Evolutionary conservation across 2,888 invertebrate species (phyloP).

Genomic region (Lasioglossum calceatum): DNA sequence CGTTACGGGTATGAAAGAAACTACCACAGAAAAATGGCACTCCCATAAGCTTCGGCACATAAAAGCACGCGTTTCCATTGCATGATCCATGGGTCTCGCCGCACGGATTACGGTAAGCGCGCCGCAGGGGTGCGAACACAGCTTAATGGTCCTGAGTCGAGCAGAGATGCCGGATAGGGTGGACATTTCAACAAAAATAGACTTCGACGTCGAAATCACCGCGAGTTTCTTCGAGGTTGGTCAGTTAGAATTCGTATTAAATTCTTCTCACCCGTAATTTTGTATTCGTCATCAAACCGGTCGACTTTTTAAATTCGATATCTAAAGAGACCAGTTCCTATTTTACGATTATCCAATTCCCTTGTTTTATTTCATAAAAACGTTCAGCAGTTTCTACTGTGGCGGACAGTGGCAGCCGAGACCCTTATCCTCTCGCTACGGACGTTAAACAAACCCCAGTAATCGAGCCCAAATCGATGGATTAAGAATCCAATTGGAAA

Average conservation of each 20-base stretch:
- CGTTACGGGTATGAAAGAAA: conserved; percentile 11
- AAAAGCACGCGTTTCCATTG: conserved; percentile 27
- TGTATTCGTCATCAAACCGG: neutral
- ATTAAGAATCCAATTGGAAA: conserved; percentile 78
- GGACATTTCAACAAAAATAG: conserved; percentile 26
- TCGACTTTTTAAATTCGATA: neutral
- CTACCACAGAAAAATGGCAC: conserved; percentile 12
- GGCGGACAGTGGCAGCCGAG: neutral
- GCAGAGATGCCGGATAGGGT: conserved; percentile 26
- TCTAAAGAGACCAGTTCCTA: neutral
- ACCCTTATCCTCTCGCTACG: conserved; percentile 29
- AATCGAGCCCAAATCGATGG: conserved; percentile 76
- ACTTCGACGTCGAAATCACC: conserved; percentile 31
- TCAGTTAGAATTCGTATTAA: conserved; percentile 56
- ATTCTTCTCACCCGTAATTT: conserved; percentile 43
- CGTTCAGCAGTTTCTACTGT: neutral
- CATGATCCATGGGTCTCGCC: conserved; percentile 56
- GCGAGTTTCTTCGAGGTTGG: conserved; percentile 37
- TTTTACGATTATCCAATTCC: neutral
- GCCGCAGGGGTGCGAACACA: conserved; percentile 31
- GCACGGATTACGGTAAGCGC: conserved; percentile 38
- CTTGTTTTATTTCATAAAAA: neutral
- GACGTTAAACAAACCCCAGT: conserved; percentile 71
- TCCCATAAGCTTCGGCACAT: conserved; percentile 23
- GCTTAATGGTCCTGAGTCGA: conserved; percentile 44